Base-by-base conservation (phyloP, 1,140 invertebrate genomes). In the Brachystomella parvula region DNA sequence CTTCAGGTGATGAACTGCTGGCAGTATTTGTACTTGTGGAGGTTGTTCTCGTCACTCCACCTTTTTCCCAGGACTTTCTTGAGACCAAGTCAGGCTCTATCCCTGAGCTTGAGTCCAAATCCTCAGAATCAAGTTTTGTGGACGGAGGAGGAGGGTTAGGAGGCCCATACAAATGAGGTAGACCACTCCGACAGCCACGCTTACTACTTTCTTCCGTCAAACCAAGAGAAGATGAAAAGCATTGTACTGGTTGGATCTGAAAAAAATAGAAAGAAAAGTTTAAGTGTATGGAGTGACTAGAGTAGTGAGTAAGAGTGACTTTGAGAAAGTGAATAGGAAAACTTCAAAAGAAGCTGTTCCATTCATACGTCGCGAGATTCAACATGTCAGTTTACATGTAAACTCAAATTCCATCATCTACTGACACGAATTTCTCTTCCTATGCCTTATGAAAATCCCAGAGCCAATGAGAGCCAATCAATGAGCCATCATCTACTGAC, bases 321-420 rank as follows among this genome's bases (percentile, higher is more conserved):
- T n/a, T n/a, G n/a, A n/a, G n/a, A n/a, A n/a, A n/a, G n/a, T n/a
- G n/a, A n/a, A n/a, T n/a, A n/a, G n/a, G n/a, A n/a, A n/a, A n/a
- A n/a, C n/a, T n/a, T n/a, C n/a, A n/a, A n/a, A n/a, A n/a, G n/a
- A n/a, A n/a, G n/a, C n/a, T n/a, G n/a, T n/a, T n/a, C n/a, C n/a
- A n/a, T n/a, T n/a, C 35, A 19, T 19, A 39, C 35, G 6, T 19
- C 35, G 35, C 12, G 21, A 53, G 49, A 53, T 53, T 53, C 49
- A 53, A 17, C 49, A 53, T 53, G 49, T 53, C 49, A 53, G 49
- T 53, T 53, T 53, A 53, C 49, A 53, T 24, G 49, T 17, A 44
- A 44, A 53, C 49, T 15, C 49, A 53, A 53, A 53, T 53, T 53
- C 49, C 24, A 19, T 53, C 49, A 53, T 17, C 49, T 17, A 15